phyloP scores from a whole-genome alignment of 2,113 vertebrate genomes.

The Cynopterus brachyotis region DNA sequence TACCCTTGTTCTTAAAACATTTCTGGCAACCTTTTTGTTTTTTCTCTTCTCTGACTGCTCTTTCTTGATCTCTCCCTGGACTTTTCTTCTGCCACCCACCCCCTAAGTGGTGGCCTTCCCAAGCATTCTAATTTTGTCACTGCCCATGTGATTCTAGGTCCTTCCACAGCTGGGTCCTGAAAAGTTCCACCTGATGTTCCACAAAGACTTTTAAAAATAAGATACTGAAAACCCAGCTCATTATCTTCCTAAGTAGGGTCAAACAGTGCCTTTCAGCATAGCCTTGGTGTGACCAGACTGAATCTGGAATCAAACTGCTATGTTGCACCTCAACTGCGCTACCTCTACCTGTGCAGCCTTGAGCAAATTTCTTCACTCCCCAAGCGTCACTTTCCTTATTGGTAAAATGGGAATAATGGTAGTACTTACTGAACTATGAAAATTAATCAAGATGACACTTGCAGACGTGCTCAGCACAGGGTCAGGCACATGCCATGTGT shows the following conservation, averaged over 20 bases:
- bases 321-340: background rate
- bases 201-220: background rate
- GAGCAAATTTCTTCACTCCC: background rate
- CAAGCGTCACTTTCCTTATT: background rate
- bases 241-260: background rate
- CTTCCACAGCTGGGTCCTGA: background rate
- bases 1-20: background rate
- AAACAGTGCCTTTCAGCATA: background rate
- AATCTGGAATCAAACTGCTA: background rate
- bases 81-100: background rate
- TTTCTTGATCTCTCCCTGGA: background rate
- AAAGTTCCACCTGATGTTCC: background rate
- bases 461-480: background rate
- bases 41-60: background rate
- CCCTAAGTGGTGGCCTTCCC: background rate
- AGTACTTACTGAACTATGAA: background rate
- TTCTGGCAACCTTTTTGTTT: background rate
- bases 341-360: background rate
- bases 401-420: background rate
- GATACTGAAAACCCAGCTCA: background rate
- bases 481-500: rapidly evolving
- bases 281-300: background rate
- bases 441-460: background rate
- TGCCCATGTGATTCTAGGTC: background rate
- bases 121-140: background rate